Conservation (phyloP, 2,797 vertebrate species). For the Synanceia verrucosa region DNA sequence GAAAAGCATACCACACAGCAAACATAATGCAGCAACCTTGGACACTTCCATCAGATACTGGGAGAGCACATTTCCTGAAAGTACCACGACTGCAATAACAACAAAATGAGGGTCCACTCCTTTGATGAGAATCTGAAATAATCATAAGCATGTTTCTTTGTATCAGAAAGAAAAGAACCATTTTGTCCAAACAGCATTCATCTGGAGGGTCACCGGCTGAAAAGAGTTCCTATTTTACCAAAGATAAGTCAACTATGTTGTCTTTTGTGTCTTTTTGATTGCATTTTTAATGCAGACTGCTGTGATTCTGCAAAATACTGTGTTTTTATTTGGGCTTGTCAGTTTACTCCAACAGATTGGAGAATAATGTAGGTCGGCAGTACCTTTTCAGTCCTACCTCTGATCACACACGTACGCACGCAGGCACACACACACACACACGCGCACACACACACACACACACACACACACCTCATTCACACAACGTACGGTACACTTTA, state of each 20-base stretch:
- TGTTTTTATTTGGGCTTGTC: not conserved
- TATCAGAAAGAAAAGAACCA: not conserved
- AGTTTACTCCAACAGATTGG: conserved; percentile 1
- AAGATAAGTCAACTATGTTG: not conserved
- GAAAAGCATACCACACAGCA: not conserved
- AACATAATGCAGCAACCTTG: conserved; percentile 2
- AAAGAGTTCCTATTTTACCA: conserved; percentile 14
- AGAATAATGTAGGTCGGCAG: conserved; percentile 18
- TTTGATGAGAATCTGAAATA: not conserved
- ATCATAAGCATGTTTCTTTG: conserved; percentile 16
- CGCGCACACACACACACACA: not conserved
- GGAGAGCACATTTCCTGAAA: conserved; percentile 27
- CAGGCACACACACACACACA: not conserved
- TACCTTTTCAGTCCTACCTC: not conserved
- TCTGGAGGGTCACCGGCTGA: not conserved
- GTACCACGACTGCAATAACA: conserved; percentile 17
- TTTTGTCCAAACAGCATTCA: conserved; percentile 21
- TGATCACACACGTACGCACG: not conserved
- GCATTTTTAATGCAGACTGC: conserved; percentile 17
- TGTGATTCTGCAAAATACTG: conserved; percentile 14
- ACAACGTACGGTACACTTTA: no score
- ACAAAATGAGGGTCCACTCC: conserved; percentile 8
- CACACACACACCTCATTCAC: no score
- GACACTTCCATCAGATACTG: conserved; percentile 32
- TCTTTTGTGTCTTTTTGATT: conserved; percentile 31